Conservation (phyloP, 1,140 invertebrate species). For the Delia radicum region DNA sequence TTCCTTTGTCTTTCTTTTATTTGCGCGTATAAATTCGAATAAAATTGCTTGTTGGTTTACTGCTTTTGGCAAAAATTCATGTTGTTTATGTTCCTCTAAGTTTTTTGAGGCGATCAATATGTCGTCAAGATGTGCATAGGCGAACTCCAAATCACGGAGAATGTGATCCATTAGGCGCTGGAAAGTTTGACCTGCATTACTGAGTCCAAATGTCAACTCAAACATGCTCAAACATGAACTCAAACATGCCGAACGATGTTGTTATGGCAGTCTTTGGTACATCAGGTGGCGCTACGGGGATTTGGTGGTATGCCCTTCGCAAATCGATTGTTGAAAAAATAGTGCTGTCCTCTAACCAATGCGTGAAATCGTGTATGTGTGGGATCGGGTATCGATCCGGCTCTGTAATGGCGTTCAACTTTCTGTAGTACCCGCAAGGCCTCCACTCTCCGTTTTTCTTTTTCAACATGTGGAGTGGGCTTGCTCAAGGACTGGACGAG, state of each 20-base stretch:
- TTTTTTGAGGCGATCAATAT: slow-evolving; percentile 56
- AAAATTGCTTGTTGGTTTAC: slow-evolving; percentile 34
- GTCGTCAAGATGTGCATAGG: slow-evolving; percentile 56
- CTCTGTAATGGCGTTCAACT: slow-evolving; percentile 48
- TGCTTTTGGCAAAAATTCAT: slow-evolving; percentile 40
- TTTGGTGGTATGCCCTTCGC: slow-evolving; percentile 57
- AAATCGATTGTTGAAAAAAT: slow-evolving; percentile 6
- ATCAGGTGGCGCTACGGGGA: slow-evolving; percentile 44
- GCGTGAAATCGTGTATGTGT: slow-evolving; percentile 5
- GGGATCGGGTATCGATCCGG: not conserved
- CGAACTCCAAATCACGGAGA: slow-evolving; percentile 47
- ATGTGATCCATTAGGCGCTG: slow-evolving; percentile 58
- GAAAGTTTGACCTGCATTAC: slow-evolving; percentile 54
- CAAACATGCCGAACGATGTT: not conserved
- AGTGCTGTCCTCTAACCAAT: not conserved
- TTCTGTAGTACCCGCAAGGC: slow-evolving; percentile 55
- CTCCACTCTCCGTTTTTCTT: slow-evolving; percentile 44
- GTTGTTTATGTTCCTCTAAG: slow-evolving; percentile 39
- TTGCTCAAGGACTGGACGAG: slow-evolving; percentile 57
- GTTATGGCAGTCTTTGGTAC: slow-evolving; percentile 48
- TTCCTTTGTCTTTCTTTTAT: slow-evolving; percentile 34
- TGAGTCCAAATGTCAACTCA: slow-evolving; percentile 53
- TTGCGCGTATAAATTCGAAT: slow-evolving; percentile 27
- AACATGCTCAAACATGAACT: slow-evolving; percentile 50
- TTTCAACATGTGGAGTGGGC: slow-evolving; percentile 55